Percentiles rank a stretch among this genome's conserved stretches.
Conservation (phyloP, 1,140 invertebrate species). For the Nylanderia fulva region DNA sequence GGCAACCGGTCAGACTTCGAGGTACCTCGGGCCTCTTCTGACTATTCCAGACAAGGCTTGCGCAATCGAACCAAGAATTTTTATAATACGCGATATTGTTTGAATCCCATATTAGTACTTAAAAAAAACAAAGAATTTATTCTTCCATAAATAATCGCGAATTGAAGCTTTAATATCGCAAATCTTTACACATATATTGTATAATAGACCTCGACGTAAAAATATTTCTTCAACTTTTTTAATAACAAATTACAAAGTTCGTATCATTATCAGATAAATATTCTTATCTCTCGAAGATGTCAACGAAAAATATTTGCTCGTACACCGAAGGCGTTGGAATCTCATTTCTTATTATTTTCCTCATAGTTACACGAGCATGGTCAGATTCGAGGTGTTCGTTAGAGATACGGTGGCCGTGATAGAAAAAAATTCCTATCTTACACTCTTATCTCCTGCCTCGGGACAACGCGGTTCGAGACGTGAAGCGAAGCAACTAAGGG, state of each 20-base stretch:
- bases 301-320: neutral
- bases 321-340: neutral
- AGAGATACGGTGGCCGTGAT: constrained; percentile 27
- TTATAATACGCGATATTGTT: neutral
- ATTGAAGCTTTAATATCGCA: neutral
- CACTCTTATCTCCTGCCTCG: constrained; percentile 59
- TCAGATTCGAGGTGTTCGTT: neutral
- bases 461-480: constrained; percentile 1
- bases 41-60: neutral
- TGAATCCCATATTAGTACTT: neutral
- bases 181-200: neutral
- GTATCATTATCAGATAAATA: neutral
- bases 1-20: constrained; percentile 54
- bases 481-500: constrained; percentile 46
- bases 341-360: constrained; percentile 25
- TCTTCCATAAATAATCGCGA: neutral
- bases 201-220: neutral
- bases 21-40: constrained; percentile 31
- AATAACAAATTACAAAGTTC: neutral
- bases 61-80: neutral
- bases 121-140: too few relatives aligned
- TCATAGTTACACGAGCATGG: neutral
- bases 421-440: constrained; percentile 55
- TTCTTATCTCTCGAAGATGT: neutral
- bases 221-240: neutral